Conservation (phyloP, 92 coral and sea anemone species). For the Epizoanthus rinbou region DNA sequence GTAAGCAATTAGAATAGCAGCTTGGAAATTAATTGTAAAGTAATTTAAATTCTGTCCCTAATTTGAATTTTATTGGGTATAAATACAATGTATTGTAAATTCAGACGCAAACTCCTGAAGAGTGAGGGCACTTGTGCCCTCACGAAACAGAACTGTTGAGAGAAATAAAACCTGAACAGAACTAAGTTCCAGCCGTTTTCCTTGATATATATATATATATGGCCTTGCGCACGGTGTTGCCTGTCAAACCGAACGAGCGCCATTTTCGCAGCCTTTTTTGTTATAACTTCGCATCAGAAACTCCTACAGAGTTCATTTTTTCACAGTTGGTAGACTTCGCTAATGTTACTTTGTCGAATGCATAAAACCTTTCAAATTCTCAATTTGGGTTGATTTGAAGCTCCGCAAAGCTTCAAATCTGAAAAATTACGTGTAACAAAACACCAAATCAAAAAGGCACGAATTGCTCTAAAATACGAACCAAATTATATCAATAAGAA, state of each 20-base stretch:
- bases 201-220: too few relatives aligned
- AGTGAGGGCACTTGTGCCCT: too few relatives aligned
- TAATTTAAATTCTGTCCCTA: too few relatives aligned
- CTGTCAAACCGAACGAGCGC: constrained; percentile 30
- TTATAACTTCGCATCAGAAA: constrained; percentile 24
- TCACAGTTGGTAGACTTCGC: constrained; percentile 28
- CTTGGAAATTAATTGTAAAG: too few relatives aligned
- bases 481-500: constrained; percentile 27
- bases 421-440: constrained; percentile 27
- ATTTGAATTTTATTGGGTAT: too few relatives aligned
- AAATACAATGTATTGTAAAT: too few relatives aligned
- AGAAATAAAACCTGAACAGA: too few relatives aligned
- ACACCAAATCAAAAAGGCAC: constrained; percentile 27
- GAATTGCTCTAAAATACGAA: constrained; percentile 31
- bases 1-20: too few relatives aligned
- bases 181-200: too few relatives aligned
- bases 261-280: constrained; percentile 25
- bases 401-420: constrained; percentile 33
- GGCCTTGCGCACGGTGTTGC: constrained; percentile 31
- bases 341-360: constrained; percentile 27
- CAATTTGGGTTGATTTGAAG: constrained; percentile 26
- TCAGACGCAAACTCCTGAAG: too few relatives aligned
- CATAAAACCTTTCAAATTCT: constrained; percentile 30
- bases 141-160: too few relatives aligned
- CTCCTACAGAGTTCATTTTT: constrained; percentile 27